A percentile compares a stretch with the other conserved stretches of the same genome.
phyloP scores from a whole-genome alignment of 2,888 invertebrate species.

The Heterodera filipjevi region DNA sequence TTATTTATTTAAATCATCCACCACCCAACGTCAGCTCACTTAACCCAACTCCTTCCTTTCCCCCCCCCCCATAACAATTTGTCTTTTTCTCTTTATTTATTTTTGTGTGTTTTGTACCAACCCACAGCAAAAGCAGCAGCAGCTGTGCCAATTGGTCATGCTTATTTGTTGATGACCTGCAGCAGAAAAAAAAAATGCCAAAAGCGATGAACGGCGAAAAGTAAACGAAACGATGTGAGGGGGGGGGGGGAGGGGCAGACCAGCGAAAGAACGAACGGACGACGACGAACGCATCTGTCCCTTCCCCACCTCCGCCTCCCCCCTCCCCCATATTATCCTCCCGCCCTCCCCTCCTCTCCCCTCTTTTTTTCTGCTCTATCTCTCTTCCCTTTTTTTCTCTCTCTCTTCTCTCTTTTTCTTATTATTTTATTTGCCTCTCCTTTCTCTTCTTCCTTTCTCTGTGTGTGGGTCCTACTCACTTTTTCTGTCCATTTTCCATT shows the following conservation, averaged over 20 bases:
- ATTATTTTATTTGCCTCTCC: no score
- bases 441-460: neutral
- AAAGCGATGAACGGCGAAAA: constrained; percentile 5
- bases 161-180: neutral
- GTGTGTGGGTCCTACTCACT: neutral
- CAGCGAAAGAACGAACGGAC: neutral
- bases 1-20: no score
- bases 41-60: neutral
- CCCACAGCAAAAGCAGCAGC: no score
- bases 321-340: neutral
- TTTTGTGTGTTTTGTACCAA: constrained; percentile 3
- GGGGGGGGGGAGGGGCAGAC: neutral
- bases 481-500: neutral
- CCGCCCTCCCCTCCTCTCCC: no score
- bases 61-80: neutral
- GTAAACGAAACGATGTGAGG: neutral
- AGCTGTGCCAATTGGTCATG: neutral
- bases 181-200: neutral
- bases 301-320: neutral
- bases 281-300: neutral
- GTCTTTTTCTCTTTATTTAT: neutral
- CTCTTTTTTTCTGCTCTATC: neutral
- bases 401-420: neutral
- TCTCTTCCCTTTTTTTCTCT: no score
- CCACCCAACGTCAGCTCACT: no score